phyloP scores from a whole-genome alignment of 2,888 invertebrate genomes.

The Thalpophila matura region DNA sequence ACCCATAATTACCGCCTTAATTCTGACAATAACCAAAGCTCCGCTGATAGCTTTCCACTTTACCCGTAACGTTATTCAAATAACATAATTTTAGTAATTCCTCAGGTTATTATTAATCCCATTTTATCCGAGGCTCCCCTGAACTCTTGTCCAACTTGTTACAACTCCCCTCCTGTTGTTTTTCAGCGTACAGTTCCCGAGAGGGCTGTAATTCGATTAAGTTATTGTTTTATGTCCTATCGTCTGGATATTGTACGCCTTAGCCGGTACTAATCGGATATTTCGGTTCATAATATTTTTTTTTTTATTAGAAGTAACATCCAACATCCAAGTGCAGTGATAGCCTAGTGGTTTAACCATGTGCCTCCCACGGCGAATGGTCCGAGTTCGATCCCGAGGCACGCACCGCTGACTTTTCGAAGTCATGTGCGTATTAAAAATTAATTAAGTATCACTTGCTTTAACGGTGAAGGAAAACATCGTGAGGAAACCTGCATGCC shows the following conservation, averaged over 20 bases:
- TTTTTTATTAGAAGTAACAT: no score
- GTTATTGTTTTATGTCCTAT: constrained; percentile 70
- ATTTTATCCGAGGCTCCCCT: constrained; percentile 30
- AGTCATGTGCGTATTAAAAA: no score
- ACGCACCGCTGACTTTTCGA: no score
- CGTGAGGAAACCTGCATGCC: no score
- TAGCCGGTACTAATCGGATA: constrained; percentile 1
- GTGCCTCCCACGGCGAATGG: no score
- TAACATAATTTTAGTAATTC: constrained; percentile 48
- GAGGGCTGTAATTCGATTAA: constrained; percentile 71
- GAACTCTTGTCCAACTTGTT: constrained; percentile 49
- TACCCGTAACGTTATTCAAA: constrained; percentile 20
- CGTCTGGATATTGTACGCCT: constrained; percentile 47
- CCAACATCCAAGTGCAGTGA: no score
- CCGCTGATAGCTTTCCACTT: background rate
- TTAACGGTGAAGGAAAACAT: no score
- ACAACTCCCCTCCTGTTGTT: constrained; percentile 64
- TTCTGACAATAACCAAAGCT: constrained; percentile 8
- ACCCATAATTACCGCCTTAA: constrained; percentile 3
- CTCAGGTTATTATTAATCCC: constrained; percentile 45
- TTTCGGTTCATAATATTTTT: no score
- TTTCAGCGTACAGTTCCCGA: constrained; percentile 58
- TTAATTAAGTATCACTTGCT: no score
- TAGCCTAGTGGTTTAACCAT: no score
- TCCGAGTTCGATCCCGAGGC: no score